These are phyloP conservation scores for Thalpophila matura DNA, from an alignment of 2,888 invertebrate species.

Conservation along the genomic window DNA sequence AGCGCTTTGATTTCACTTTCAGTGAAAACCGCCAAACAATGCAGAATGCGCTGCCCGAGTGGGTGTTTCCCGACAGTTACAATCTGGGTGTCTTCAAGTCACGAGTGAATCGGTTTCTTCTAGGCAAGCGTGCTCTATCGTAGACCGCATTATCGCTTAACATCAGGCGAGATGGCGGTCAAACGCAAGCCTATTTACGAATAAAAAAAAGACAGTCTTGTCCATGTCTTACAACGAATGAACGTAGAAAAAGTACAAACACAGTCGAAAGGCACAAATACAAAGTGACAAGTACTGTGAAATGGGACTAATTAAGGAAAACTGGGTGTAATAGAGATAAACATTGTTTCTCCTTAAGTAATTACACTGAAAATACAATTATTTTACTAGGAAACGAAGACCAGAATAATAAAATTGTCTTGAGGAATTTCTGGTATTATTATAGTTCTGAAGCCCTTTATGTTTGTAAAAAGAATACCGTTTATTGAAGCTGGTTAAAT, in stretches of 20 bases:
- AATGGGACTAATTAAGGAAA: conserved; percentile 30
- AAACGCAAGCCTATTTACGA: no score
- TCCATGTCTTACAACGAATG: no score
- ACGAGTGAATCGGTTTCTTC: no score
- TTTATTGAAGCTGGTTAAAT: no score
- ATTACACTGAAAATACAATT: conserved; percentile 32
- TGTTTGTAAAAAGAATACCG: neutral
- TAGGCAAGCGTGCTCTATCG: no score
- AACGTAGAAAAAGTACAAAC: neutral
- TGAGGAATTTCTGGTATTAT: neutral
- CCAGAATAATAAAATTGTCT: conserved; percentile 9
- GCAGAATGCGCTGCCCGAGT: no score
- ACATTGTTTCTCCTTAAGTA: conserved; percentile 28
- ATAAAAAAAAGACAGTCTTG: neutral
- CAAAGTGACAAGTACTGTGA: conserved; percentile 16
- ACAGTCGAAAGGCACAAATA: neutral
- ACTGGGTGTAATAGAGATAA: conserved; percentile 27
- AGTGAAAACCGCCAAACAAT: no score
- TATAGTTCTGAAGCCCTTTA: neutral
- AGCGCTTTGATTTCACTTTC: no score
- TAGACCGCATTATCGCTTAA: no score
- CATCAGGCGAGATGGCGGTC: no score
- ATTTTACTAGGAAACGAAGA: neutral
- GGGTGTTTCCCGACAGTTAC: no score
- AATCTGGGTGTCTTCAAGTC: no score